phyloP scores from a whole-genome alignment of 2,888 invertebrate genomes.

The Dasysyrphus albostriatus region DNA sequence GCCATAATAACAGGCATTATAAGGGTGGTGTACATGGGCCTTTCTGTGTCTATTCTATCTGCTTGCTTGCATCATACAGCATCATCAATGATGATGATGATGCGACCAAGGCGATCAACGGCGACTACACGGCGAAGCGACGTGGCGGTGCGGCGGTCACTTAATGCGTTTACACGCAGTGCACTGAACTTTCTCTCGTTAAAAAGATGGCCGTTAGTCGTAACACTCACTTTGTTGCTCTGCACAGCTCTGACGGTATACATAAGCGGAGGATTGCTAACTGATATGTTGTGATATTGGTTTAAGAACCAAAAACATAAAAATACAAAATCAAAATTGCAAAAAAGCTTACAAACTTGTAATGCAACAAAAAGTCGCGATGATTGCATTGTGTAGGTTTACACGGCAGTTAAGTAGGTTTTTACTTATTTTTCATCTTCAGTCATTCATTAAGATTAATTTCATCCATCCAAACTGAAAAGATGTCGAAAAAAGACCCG shows the following conservation, averaged over 20 bases:
- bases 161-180: conserved; percentile 69
- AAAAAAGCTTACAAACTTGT: conserved; percentile 48
- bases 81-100: conserved; percentile 57
- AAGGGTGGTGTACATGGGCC: conserved; percentile 67
- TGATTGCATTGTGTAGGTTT: conserved; percentile 52
- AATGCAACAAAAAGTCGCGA: conserved; percentile 51
- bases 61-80: conserved; percentile 64
- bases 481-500: conserved; percentile 30
- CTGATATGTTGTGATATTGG: conserved; percentile 71
- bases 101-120: conserved; percentile 32
- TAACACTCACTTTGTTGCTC: conserved; percentile 31
- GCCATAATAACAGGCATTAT: conserved; percentile 73
- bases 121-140: conserved; percentile 31
- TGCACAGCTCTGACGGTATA: not conserved
- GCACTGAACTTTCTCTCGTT: conserved; percentile 74
- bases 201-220: conserved; percentile 58
- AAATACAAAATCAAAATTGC: conserved; percentile 40
- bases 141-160: conserved; percentile 59
- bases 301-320: conserved; percentile 58
- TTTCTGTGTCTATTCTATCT: conserved; percentile 68
- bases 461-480: conserved; percentile 59
- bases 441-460: conserved; percentile 75
- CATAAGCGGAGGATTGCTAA: conserved; percentile 52
- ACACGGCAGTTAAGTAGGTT: conserved; percentile 29
- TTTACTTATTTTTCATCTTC: conserved; percentile 26